Base-by-base conservation (phyloP, 2,888 invertebrate species). In the Noctua janthina region DNA sequence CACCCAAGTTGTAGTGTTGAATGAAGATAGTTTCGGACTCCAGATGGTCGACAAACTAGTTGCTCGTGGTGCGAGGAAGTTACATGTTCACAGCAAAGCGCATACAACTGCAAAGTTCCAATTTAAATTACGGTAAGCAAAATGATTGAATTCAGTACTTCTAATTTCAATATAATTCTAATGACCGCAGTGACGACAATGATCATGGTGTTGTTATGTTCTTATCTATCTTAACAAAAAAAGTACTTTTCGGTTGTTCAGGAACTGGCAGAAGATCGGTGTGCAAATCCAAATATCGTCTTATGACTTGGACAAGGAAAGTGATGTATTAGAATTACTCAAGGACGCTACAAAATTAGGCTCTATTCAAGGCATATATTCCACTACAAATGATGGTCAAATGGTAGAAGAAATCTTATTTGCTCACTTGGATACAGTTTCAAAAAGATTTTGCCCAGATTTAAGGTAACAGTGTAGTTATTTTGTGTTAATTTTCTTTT, bases 31-130 rank as follows among this genome's bases (percentile, higher is more conserved):
- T 2, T 86, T 92, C 13, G 92, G 92, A 1, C 59, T 93, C 0
- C 91, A 91, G 29, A 64, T 94, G 4, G 91, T 91, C 0, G 91
- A 93, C 6, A 90, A 88, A 69, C 84, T 95, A 17, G 87, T 94
- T 3, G 84, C 80, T 5, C 91, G 92, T 11, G 95, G 95, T 1
- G 94, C 93, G 0, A 92, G 78, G 51, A 93, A 91, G 59, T 56
- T 94, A 1, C 74, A 84, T 17, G 68, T 94, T 17, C 89, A 92
- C 39, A 73, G 59, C 46, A 74, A 86, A 11, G 11, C 80, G 23
- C 35, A 75, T 17, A 69, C 84, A 43, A 75, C 82, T 51, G 68
- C 77, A 17, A 88, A 90, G 67, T 74, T 91, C 17, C 78, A 83
- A 15, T 85, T 86, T 17, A 93, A 92, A 75, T 75, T 91, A 54